Evolutionary conservation across 2,888 invertebrate genomes (phyloP), one percentile per base, ranked within the genome.

Genomic region (Siphlonurus alternatus): DNA sequence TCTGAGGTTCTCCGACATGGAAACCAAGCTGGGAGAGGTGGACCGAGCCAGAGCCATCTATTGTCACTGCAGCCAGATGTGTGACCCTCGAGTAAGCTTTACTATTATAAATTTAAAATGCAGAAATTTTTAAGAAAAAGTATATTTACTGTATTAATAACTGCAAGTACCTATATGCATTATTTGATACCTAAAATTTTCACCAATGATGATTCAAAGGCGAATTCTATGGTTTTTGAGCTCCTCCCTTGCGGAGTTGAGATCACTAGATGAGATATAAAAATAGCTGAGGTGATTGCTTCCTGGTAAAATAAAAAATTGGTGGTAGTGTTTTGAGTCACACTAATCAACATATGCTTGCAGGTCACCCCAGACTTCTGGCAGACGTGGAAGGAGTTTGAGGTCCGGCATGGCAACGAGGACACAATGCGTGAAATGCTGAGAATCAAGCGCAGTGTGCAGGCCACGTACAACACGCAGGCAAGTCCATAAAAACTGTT

Each of bases 321-420:
- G 38, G 51, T 23, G 23, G 18, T 18, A 19, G 19, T 62, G 24
- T 7, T 65, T 24, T 25, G 15, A 65, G 1, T 7, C 59, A 15
- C 38, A 23, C 3, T 23, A 20, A 15, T 25, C 53, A 62, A 53
- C 62, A 53, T 60, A 63, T 62, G 62, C 67, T 70, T 69, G 65
- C 65, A 81, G 81, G 79, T 83, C 7, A 93, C 94, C 2, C 84
- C 85, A 0, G 88, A 91, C 65, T 99, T 99, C 76, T 99, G 99
- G 98, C 91, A 93, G 73, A 91, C 92, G 1, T 99, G 99, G 99
- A 96, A 97, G 75, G 96, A 98, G 72, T 99, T 99, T 79, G 99
- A 99, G 79, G 93, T 98, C 20, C 85, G 93, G 61, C 98, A 99
- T 77, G 99, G 99, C 19, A 99, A 99, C 77, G 98, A 99, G 76